Evolutionary conservation across 2,888 invertebrate genomes (phyloP).

Genomic region (Pachymerium ferrugineum): DNA sequence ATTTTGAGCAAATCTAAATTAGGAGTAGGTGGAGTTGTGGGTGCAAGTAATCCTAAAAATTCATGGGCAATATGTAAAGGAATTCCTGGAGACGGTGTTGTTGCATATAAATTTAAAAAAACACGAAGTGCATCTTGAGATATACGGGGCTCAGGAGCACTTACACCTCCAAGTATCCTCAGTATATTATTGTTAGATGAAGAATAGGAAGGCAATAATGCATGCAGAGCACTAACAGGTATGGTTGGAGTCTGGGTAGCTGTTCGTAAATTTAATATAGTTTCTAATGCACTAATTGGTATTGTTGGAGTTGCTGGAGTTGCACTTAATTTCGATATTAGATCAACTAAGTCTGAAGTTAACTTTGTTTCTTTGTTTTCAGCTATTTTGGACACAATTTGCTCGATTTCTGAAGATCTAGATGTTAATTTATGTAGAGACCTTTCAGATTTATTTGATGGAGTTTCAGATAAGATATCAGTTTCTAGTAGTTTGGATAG

Average conservation of each 20-base stretch:
- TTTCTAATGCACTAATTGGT: not conserved
- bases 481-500: not conserved
- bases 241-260: no score
- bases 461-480: not conserved
- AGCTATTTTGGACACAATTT: not conserved
- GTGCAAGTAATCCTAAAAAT: not conserved
- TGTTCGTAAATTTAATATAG: no score
- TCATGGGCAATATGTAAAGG: not conserved
- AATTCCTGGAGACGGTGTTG: constrained; percentile 5
- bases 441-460: not conserved
- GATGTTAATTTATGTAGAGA: no score
- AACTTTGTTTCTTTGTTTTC: not conserved
- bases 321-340: not conserved
- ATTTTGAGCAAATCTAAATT: not conserved
- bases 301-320: not conserved
- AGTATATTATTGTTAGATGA: not conserved
- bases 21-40: not conserved
- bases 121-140: not conserved
- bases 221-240: not conserved
- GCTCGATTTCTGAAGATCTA: not conserved
- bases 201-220: not conserved
- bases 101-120: not conserved
- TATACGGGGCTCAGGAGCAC: not conserved
- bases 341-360: not conserved
- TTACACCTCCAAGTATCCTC: not conserved